Evolutionary conservation across 2,797 vertebrate genomes (phyloP).

Genomic region (Chiroxiphia lanceolata): DNA sequence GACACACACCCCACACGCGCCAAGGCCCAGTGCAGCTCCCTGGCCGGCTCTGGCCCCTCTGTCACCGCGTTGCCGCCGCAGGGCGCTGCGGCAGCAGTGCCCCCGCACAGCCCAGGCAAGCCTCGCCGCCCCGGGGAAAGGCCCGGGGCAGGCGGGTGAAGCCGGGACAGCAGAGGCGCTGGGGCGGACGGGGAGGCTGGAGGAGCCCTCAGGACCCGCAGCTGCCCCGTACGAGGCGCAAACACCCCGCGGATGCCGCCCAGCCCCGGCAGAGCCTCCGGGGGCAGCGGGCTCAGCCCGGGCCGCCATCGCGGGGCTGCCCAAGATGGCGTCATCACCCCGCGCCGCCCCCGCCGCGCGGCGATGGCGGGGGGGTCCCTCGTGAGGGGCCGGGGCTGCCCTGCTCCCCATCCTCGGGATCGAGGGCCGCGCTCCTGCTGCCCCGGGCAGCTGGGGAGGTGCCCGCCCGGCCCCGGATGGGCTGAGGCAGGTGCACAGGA

Average conservation of each 20-base stretch:
- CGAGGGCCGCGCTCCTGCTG: neutral
- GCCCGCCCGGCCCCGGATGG: too few relatives aligned
- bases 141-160: too few relatives aligned
- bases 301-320: neutral
- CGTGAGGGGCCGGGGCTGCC: neutral
- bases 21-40: neutral
- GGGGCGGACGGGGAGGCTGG: too few relatives aligned
- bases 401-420: neutral
- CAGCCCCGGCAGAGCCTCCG: rapidly evolving
- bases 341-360: neutral
- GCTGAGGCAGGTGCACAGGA: neutral
- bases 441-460: neutral
- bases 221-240: neutral
- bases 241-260: rapidly evolving
- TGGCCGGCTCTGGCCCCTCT: neutral
- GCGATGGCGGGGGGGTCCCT: neutral
- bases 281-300: rapidly evolving
- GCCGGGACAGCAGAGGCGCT: neutral
- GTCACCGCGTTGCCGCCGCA: neutral
- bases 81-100: rapidly evolving
- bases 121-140: neutral
- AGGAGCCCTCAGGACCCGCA: neutral
- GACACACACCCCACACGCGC: rapidly evolving
- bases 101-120: rapidly evolving
- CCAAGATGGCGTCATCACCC: neutral